These are phyloP conservation scores for Trissolcus basalis DNA, from an alignment of 1,140 invertebrate species.

Conservation along the genomic window DNA sequence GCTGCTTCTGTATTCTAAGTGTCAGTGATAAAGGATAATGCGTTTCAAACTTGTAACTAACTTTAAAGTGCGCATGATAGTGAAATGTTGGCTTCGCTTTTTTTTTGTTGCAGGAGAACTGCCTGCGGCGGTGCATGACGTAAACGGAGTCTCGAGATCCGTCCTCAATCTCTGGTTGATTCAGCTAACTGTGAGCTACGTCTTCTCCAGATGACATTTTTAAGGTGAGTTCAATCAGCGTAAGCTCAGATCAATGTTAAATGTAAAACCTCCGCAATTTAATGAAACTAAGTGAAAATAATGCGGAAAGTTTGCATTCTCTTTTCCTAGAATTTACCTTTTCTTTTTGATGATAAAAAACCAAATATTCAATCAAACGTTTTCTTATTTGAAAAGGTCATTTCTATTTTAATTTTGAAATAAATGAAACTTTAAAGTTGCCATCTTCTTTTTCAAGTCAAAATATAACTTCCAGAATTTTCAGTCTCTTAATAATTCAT, in stretches of 20 bases:
- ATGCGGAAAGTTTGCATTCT: too few species aligned
- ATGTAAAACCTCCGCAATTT: too few species aligned
- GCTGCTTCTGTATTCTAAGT: slow-evolving; percentile 8
- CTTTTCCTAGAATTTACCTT: too few species aligned
- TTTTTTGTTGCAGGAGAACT: slow-evolving; percentile 74
- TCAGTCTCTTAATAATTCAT: too few species aligned
- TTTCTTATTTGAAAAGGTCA: too few species aligned
- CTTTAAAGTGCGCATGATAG: slow-evolving; percentile 41
- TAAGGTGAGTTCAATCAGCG: slow-evolving; percentile 66
- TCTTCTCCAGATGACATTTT: slow-evolving; percentile 75
- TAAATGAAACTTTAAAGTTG: too few species aligned
- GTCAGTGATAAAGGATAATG: slow-evolving; percentile 40
- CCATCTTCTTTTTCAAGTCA: too few species aligned
- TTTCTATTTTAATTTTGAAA: too few species aligned
- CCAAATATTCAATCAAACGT: too few species aligned
- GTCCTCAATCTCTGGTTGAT: slow-evolving; percentile 75
- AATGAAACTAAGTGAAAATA: too few species aligned
- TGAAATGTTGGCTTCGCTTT: slow-evolving; percentile 54
- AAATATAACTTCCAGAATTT: too few species aligned
- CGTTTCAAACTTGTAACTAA: slow-evolving; percentile 27
- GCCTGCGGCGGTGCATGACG: slow-evolving; percentile 76
- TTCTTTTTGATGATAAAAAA: too few species aligned
- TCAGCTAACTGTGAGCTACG: slow-evolving; percentile 73
- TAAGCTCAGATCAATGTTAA: slow-evolving; percentile 11
- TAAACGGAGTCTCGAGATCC: slow-evolving; percentile 73